Conservation (phyloP, 1,140 invertebrate genomes). For the Drosophila micromelanica region DNA sequence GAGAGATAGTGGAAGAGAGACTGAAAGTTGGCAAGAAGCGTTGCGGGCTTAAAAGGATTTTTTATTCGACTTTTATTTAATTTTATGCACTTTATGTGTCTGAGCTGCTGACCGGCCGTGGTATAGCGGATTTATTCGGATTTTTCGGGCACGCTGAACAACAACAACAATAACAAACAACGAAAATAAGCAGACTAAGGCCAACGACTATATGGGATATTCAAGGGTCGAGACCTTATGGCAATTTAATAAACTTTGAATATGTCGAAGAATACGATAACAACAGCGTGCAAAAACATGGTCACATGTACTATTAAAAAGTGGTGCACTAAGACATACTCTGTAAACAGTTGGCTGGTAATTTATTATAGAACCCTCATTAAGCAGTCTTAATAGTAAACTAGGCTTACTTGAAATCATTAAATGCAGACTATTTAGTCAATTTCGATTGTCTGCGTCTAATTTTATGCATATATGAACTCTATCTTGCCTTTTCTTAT, state of each 20-base stretch:
- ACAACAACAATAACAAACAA: conserved; percentile 10
- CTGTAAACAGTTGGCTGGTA: no score
- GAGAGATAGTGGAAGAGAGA: background rate
- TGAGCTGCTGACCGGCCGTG: conserved; percentile 15
- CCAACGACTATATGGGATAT: conserved; percentile 15
- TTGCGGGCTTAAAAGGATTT: conserved; percentile 61
- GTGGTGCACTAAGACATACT: no score
- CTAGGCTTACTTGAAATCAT: no score
- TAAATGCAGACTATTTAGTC: no score
- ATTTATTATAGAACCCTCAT: no score
- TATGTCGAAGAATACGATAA: background rate
- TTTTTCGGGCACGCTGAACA: no score
- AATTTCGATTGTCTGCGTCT: no score
- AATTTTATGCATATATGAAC: background rate
- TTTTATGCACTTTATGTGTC: conserved; percentile 47
- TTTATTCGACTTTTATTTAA: conserved; percentile 67
- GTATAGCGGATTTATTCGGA: conserved; percentile 8
- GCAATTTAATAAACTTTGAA: conserved; percentile 26
- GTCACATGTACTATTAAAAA: no score
- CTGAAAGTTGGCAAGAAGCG: conserved; percentile 7
- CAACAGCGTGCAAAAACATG: background rate
- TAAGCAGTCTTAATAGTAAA: no score
- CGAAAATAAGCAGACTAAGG: background rate
- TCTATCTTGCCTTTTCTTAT: background rate
- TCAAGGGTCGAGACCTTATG: background rate